Percentiles rank a stretch among this genome's conserved stretches.
These are phyloP conservation scores for Holothuria leucospilota DNA, from an alignment of 53 echinoderm and acorn worm species.

Conservation along the genomic window DNA sequence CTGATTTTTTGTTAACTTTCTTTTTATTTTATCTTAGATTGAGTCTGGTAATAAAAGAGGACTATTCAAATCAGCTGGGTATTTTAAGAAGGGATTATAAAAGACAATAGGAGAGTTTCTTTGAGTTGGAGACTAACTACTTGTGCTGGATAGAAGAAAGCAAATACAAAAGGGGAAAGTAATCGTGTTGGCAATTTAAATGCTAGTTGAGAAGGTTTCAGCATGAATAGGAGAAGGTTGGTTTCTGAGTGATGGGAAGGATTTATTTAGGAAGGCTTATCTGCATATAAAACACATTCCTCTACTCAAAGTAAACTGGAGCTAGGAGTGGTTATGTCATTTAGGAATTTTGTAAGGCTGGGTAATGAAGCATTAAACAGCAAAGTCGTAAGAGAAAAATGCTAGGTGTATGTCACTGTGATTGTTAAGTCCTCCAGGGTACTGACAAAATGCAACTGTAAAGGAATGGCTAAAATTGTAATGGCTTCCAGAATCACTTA, in stretches of 20 bases:
- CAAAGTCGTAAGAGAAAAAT: not conserved
- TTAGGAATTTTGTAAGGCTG: slow-evolving; percentile 12
- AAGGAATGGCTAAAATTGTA: too few relatives aligned
- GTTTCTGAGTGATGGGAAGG: slow-evolving; percentile 11
- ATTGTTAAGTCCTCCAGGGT: too few relatives aligned
- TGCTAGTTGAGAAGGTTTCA: slow-evolving; percentile 15
- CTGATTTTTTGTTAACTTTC: slow-evolving; percentile 45
- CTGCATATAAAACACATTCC: slow-evolving; percentile 50
- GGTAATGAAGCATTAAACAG: slow-evolving; percentile 43
- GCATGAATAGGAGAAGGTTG: not conserved
- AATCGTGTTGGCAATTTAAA: slow-evolving; percentile 35
- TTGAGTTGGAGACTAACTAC: slow-evolving; percentile 30
- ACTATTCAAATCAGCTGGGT: slow-evolving; percentile 36
- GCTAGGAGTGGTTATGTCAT: slow-evolving; percentile 39
- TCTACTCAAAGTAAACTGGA: slow-evolving; percentile 36
- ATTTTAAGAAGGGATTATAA: slow-evolving; percentile 42
- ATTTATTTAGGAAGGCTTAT: slow-evolving; percentile 35
- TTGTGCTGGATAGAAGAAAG: slow-evolving; percentile 15
- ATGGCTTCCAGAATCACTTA: too few relatives aligned
- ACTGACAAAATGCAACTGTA: too few relatives aligned
- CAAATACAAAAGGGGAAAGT: slow-evolving; percentile 32
- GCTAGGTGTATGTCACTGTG: too few relatives aligned
- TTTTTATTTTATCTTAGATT: slow-evolving; percentile 34
- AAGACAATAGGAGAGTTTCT: slow-evolving; percentile 32
- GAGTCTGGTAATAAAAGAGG: slow-evolving; percentile 33